Conservation (phyloP, 2,888 invertebrate genomes). For the Eremobia ochroleuca region DNA sequence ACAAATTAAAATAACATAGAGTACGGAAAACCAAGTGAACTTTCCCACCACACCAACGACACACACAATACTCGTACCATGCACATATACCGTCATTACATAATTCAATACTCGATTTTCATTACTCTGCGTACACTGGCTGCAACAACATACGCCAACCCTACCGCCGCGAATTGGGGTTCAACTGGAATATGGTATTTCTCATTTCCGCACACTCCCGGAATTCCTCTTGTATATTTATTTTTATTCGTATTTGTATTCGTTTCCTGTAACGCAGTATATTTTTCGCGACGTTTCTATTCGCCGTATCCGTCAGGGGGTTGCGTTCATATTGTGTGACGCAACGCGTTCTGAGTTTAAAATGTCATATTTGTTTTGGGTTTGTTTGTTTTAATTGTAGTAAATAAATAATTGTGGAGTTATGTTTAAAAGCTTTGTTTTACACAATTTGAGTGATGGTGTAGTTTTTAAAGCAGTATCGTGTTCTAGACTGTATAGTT, state of each 20-base stretch:
- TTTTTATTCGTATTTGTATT: slow-evolving; percentile 90
- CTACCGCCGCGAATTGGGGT: slow-evolving; percentile 75
- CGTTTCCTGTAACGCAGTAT: slow-evolving; percentile 87
- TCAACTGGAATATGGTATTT: slow-evolving; percentile 85
- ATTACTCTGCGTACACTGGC: slow-evolving; percentile 40
- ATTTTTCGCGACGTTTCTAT: slow-evolving; percentile 85
- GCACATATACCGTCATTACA: slow-evolving; percentile 32
- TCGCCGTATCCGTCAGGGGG: slow-evolving; percentile 67
- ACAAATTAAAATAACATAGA: too few species aligned
- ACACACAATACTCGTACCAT: not conserved
- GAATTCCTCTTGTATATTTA: slow-evolving; percentile 85
- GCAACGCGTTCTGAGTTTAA: slow-evolving; percentile 26
- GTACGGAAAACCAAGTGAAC: slow-evolving; percentile 1
- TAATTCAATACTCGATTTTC: slow-evolving; percentile 58
- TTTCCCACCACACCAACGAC: not conserved
- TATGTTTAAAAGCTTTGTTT: not conserved
- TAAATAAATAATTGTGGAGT: not conserved
- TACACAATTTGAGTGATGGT: not conserved
- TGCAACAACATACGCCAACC: slow-evolving; percentile 65
- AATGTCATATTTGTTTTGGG: not conserved
- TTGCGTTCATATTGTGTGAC: slow-evolving; percentile 67
- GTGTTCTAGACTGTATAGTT: not conserved
- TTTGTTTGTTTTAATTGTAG: slow-evolving; percentile 33
- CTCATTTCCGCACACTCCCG: slow-evolving; percentile 83
- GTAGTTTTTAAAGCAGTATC: not conserved